A percentile compares a stretch with the other conserved stretches of the same genome.
Conservation (phyloP, 1,140 invertebrate species). For the Drosophila persimilis region DNA sequence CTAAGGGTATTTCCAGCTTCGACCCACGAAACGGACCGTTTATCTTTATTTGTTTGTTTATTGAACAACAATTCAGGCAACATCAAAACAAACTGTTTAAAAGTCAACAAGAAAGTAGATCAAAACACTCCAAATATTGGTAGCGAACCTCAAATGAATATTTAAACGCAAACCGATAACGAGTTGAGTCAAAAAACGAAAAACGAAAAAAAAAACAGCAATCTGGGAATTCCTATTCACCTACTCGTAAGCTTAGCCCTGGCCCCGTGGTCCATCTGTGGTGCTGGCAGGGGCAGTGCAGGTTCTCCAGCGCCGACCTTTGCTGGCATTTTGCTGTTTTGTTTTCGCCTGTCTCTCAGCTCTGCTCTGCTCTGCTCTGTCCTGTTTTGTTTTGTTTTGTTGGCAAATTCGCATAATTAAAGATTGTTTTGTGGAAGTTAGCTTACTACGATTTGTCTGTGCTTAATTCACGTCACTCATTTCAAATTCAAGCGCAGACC, state of each 20-base stretch:
- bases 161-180: constrained; percentile 33
- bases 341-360: constrained; percentile 17
- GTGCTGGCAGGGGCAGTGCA: constrained; percentile 26
- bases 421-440: constrained; percentile 26
- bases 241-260: constrained; percentile 16
- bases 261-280: constrained; percentile 36
- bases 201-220: constrained; percentile 15
- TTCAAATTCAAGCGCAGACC: constrained; percentile 55
- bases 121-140: constrained; percentile 35
- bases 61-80: background rate
- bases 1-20: too few species aligned
- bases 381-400: constrained; percentile 35
- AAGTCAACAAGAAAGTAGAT: constrained; percentile 26
- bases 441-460: constrained; percentile 47
- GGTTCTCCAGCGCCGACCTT: constrained; percentile 56
- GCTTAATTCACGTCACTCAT: constrained; percentile 65
- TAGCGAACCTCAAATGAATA: constrained; percentile 37
- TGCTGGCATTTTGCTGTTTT: constrained; percentile 32
- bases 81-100: constrained; percentile 32
- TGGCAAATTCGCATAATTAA: constrained; percentile 63
- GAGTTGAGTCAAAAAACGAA: constrained; percentile 37
- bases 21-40: too few species aligned
- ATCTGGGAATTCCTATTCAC: constrained; percentile 63
- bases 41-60: too few species aligned
- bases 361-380: background rate